Evolutionary conservation across 2,113 vertebrate genomes (phyloP), one percentile per base, ranked within the genome.

Genomic region (Muscicapa adusta): DNA sequence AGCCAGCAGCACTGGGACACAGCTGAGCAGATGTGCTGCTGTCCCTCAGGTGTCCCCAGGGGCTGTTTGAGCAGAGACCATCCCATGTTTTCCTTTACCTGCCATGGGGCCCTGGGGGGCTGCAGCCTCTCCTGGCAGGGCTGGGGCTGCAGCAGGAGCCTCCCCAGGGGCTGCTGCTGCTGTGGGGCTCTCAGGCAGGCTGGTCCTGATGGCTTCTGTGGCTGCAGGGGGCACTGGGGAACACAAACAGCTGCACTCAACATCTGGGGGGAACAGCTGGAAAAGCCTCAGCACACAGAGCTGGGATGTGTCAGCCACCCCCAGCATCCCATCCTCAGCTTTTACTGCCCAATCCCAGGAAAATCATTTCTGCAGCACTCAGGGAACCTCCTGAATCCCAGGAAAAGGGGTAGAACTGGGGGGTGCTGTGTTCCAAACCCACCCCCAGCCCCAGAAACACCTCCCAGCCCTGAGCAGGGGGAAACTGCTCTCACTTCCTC

Each of bases 11-110:
- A 0, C 22, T 9, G 58, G 17, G 11, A 38, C 40, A 25, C 8
- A 2, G 0, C 5, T 1, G 70, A 40, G 34, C 6, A n/a, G n/a
- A n/a, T n/a, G n/a, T n/a, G n/a, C n/a, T 23, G 4, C 20, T 3
- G 38, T 53, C 56, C 36, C 14, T 10, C 25, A 8, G 36, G 56
- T 1, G 5, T 5, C 9, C 12, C 14, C 7, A 18, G 18, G n/a
- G n/a, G 4, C 20, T 3, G 38, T 53, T 51, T 4, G 40, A 2
- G 34, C 9, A 38, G 24, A 29, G 34, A 11, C 24, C 33, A 12
- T 2, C 6, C 58, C 19, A 1, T 0, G 1, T 3, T 7, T 6
- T 40, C 6, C 40, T 40, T 7, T 62, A 88, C 96, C 96, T 90
- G 91, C 26, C 15, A 26, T 10, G 50, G 5, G 17, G 25, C 50